Conservation (phyloP, 1,140 invertebrate genomes). For the Heliothis subflexa region DNA sequence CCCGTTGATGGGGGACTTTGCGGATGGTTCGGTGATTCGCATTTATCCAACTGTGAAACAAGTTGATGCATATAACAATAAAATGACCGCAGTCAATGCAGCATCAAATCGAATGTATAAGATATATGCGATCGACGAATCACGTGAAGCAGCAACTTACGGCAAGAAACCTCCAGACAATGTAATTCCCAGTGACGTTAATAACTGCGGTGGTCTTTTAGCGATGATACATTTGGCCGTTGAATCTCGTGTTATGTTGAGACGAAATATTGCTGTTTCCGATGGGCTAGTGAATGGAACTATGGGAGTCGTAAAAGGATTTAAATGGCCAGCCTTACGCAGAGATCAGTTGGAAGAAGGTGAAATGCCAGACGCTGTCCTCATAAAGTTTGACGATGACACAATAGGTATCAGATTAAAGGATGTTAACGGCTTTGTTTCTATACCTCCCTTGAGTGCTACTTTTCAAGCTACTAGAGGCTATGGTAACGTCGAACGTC, state of each 20-base stretch:
- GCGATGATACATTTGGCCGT: too few relatives aligned
- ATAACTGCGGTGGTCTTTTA: too few relatives aligned
- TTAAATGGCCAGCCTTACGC: slow-evolving; percentile 55
- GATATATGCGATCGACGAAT: background rate
- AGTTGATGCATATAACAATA: background rate
- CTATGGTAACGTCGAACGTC: background rate
- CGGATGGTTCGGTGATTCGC: background rate
- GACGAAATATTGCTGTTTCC: slow-evolving; percentile 54
- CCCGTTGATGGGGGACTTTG: background rate
- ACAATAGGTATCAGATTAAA: slow-evolving; percentile 29
- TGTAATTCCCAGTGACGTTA: background rate
- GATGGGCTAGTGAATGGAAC: slow-evolving; percentile 60
- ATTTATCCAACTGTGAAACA: background rate
- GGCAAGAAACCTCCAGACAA: background rate
- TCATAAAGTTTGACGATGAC: slow-evolving; percentile 57
- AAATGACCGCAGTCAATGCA: background rate
- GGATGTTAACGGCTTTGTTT: slow-evolving; percentile 8
- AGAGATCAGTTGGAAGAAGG: slow-evolving; percentile 57
- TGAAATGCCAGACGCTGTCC: slow-evolving; percentile 48
- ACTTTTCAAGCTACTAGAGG: slow-evolving; percentile 20
- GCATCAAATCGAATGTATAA: background rate
- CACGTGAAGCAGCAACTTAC: background rate
- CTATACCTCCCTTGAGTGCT: background rate
- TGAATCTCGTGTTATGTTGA: slow-evolving; percentile 47
- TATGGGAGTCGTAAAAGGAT: slow-evolving; percentile 55